phyloP scores from a whole-genome alignment of 30 jellyfish, hydroid and myxozoan genomes.

The Hydra vulgaris region DNA sequence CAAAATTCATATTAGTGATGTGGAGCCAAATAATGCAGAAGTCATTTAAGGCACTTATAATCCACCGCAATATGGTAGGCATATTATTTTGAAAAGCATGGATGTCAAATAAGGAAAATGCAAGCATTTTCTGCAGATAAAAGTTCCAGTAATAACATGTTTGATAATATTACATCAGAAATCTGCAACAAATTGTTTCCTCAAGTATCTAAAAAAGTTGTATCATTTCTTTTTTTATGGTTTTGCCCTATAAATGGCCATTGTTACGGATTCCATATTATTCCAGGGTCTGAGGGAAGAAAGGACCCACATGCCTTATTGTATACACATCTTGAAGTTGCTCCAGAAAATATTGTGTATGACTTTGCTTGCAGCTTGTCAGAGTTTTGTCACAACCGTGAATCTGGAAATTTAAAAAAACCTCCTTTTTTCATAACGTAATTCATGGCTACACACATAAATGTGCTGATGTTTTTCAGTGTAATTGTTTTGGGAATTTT shows the following conservation, averaged over 20 bases:
- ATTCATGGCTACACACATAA: neutral
- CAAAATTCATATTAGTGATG: neutral
- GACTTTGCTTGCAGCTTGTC: neutral
- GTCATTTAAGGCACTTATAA: neutral
- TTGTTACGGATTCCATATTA: neutral
- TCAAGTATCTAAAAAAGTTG: neutral
- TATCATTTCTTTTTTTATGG: neutral
- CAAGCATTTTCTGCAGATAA: neutral
- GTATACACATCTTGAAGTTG: neutral
- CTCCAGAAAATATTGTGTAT: neutral
- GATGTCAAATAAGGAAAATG: neutral
- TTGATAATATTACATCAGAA: neutral
- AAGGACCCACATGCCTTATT: neutral
- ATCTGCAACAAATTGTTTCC: neutral
- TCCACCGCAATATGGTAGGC: neutral
- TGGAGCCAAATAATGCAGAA: neutral
- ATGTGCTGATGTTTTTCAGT: neutral
- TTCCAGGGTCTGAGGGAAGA: neutral
- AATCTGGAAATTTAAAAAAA: neutral
- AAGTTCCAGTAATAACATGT: neutral
- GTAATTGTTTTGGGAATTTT: neutral
- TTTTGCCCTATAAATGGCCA: constrained; percentile 3
- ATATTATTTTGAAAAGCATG: neutral
- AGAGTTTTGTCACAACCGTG: neutral
- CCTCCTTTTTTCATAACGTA: neutral